Conservation (phyloP, 1,140 invertebrate genomes). For the Archivesica marissinica region DNA sequence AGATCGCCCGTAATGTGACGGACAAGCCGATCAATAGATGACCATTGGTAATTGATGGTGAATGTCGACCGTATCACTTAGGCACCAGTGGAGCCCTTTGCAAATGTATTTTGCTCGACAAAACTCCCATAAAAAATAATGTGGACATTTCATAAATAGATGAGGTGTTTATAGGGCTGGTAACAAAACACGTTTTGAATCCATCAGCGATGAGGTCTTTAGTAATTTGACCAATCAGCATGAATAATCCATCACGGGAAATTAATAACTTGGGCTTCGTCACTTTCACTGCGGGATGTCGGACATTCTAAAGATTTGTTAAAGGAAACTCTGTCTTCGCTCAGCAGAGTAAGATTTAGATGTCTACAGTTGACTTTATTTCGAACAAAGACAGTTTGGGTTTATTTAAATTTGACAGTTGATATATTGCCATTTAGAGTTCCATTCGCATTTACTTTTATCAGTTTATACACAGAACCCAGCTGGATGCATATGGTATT, state of each 20-base stretch:
- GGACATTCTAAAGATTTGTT: conserved; percentile 22
- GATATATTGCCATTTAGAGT: conserved; percentile 21
- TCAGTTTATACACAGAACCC: neutral
- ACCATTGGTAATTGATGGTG: conserved; percentile 28
- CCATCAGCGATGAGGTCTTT: neutral
- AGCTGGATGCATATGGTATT: neutral
- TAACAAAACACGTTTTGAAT: conserved; percentile 27
- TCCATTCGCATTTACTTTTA: conserved; percentile 27
- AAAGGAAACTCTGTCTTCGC: conserved; percentile 1
- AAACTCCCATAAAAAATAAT: conserved; percentile 23
- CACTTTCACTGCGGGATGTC: conserved; percentile 8
- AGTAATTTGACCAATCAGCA: conserved; percentile 34
- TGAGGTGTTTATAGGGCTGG: neutral
- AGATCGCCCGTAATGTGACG: neutral
- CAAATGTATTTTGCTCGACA: conserved; percentile 32
- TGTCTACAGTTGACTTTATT: conserved; percentile 1
- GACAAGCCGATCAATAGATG: neutral
- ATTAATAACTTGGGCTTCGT: conserved; percentile 26
- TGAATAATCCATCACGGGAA: conserved; percentile 25
- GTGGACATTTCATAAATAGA: neutral
- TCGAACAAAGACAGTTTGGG: conserved; percentile 11
- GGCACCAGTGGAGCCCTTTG: conserved; percentile 3
- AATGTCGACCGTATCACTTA: conserved; percentile 1
- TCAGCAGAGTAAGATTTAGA: neutral
- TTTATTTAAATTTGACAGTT: conserved; percentile 36